Base-by-base conservation (phyloP, 2,113 vertebrate species). In the Haplotaxodon microlepis region DNA sequence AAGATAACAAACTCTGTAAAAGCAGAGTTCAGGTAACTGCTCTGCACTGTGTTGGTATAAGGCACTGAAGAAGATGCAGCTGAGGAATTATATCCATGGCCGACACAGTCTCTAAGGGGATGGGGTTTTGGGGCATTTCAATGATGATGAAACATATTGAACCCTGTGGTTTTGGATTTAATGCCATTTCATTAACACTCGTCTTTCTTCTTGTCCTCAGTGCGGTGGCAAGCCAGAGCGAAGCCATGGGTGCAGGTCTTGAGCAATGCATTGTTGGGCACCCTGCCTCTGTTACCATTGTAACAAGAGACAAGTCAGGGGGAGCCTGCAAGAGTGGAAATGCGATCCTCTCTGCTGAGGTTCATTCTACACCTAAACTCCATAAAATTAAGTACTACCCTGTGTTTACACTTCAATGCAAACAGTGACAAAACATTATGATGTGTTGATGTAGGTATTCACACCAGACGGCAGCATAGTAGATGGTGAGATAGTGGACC, bases 281-380 rank as follows among this genome's bases (percentile, higher is more conserved):
- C 89, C 97, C 98, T 36, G 97, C 98, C 93, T 98, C 98, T 0
- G 97, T 99, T 6, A 98, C 98, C 85, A 98, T 99, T 66, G 98
- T 98, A 5, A 99, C 98, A 17, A 98, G 98, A 95, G 99, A 99
- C 95, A 99, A 99, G 89, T 97, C 98, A 79, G 99, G 99, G 4
- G 98, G 99, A 93, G 97, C 98, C 47, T 99, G 98, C 90, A 99
- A 98, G 90, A 97, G 95, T 0, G 98, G 99, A 73, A 99, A 98
- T 2, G 99, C 99, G 9, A 97, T 97, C 89, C 95, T 99, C 76
- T 98, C 98, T 0, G 98, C 98, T 2, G 99, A 99, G 90, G 97
- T 96, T 57, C 2, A 34, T 83, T 40, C 42, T 8, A 2, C 8
- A 1, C 0, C 2, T 7, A n/a, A 8, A 24, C 45, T 12, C 50